Evolutionary conservation across 92 coral and sea anemone genomes (phyloP).

Genomic region (Phymanthus crucifer): DNA sequence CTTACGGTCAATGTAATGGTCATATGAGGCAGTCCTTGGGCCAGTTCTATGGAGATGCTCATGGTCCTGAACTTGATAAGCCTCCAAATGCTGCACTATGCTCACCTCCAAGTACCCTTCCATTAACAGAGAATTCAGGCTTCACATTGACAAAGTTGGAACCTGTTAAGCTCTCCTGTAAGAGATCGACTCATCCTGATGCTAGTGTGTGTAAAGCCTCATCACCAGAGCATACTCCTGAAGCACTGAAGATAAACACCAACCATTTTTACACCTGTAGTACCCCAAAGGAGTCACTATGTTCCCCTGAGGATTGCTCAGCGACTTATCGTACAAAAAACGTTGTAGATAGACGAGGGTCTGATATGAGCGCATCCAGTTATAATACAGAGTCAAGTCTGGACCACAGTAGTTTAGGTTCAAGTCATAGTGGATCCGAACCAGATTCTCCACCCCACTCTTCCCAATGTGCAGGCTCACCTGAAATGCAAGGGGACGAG

Average conservation of each 20-base stretch:
- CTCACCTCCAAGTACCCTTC: background rate
- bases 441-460: conserved; percentile 18
- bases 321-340: background rate
- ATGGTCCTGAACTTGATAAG: background rate
- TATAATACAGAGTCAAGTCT: conserved; percentile 27
- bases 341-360: conserved; percentile 20
- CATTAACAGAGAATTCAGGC: background rate
- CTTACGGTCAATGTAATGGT: background rate
- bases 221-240: background rate
- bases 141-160: conserved; percentile 20
- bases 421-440: conserved; percentile 33
- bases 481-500: conserved; percentile 21
- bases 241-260: background rate
- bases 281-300: background rate
- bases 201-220: background rate
- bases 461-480: background rate
- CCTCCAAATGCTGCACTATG: background rate
- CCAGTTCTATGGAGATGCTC: background rate
- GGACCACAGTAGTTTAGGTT: conserved; percentile 17
- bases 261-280: background rate
- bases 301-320: background rate
- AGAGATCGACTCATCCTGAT: background rate
- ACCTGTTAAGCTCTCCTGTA: background rate
- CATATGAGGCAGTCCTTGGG: background rate
- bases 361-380: conserved; percentile 34